Percentiles rank a stretch among this genome's conserved stretches.
These are phyloP conservation scores for Augiades crinisus DNA, from an alignment of 2,888 invertebrate genomes.

Conservation along the genomic window DNA sequence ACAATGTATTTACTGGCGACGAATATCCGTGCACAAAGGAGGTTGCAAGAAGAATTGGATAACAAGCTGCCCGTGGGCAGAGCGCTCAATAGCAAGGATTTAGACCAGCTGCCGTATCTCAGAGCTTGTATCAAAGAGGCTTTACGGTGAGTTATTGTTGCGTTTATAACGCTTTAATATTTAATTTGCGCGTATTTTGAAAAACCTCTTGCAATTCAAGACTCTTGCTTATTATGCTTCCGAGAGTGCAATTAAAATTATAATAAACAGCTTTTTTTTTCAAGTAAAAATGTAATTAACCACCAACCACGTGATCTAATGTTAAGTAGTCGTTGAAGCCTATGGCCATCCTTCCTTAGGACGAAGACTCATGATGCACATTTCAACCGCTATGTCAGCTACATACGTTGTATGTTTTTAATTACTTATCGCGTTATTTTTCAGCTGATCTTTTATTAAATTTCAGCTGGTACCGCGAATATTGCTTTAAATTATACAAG, in stretches of 20 bases:
- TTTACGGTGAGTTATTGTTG: conserved; percentile 76
- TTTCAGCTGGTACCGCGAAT: too few relatives aligned
- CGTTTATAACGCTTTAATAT: background rate
- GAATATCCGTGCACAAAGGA: conserved; percentile 85
- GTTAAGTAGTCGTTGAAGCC: too few relatives aligned
- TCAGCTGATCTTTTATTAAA: too few relatives aligned
- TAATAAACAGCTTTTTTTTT: too few relatives aligned
- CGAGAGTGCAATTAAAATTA: background rate
- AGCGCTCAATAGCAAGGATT: conserved; percentile 80
- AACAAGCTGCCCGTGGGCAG: conserved; percentile 76
- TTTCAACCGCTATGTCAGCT: too few relatives aligned
- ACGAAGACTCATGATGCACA: too few relatives aligned
- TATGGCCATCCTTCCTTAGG: too few relatives aligned
- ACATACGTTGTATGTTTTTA: too few relatives aligned
- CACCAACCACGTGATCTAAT: too few relatives aligned
- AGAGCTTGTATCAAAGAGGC: conserved; percentile 90
- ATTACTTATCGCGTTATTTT: too few relatives aligned
- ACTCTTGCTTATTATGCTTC: background rate
- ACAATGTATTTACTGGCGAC: conserved; percentile 88
- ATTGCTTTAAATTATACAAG: too few relatives aligned
- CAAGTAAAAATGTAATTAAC: too few relatives aligned
- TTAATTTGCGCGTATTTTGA: background rate
- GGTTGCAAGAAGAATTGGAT: conserved; percentile 83
- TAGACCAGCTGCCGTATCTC: conserved; percentile 86
- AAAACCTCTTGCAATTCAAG: background rate